Conservation (phyloP, 2,888 invertebrate genomes). For the Beris morrisii region DNA sequence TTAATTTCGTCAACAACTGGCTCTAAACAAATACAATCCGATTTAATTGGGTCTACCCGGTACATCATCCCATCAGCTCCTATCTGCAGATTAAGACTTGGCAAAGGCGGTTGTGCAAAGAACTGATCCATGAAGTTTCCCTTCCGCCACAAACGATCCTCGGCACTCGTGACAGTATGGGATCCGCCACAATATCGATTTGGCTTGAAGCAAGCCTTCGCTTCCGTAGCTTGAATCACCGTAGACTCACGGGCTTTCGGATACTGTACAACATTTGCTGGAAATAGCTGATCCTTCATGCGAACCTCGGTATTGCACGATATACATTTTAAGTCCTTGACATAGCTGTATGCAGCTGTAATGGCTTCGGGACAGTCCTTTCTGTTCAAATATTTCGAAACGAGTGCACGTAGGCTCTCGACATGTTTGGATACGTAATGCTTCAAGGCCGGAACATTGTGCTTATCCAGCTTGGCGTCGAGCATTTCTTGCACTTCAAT, state of each 20-base stretch:
- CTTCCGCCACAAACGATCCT: conserved; percentile 44
- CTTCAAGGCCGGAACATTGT: conserved; percentile 51
- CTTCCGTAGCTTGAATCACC: conserved; percentile 40
- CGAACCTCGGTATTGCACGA: conserved; percentile 49
- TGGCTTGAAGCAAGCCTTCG: neutral
- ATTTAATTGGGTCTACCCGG: conserved; percentile 6
- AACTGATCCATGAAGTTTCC: conserved; percentile 46
- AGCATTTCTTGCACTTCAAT: conserved; percentile 54
- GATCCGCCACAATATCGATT: conserved; percentile 41
- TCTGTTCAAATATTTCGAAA: conserved; percentile 41
- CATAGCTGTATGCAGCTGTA: conserved; percentile 45
- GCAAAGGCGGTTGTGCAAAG: conserved; percentile 33
- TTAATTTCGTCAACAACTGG: conserved; percentile 4
- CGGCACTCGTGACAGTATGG: conserved; percentile 40
- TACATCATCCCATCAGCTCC: conserved; percentile 36
- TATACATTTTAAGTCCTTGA: conserved; percentile 45
- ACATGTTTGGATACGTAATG: conserved; percentile 45
- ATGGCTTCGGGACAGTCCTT: conserved; percentile 48
- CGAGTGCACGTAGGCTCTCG: conserved; percentile 42
- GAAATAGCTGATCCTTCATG: conserved; percentile 29
- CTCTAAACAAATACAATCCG: conserved; percentile 9
- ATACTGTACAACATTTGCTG: conserved; percentile 10
- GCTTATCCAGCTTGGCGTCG: conserved; percentile 52
- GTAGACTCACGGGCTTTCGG: conserved; percentile 26
- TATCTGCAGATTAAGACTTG: conserved; percentile 25